These are phyloP conservation scores for Nomada lathburiana DNA, from an alignment of 2,888 invertebrate genomes.

Conservation along the genomic window DNA sequence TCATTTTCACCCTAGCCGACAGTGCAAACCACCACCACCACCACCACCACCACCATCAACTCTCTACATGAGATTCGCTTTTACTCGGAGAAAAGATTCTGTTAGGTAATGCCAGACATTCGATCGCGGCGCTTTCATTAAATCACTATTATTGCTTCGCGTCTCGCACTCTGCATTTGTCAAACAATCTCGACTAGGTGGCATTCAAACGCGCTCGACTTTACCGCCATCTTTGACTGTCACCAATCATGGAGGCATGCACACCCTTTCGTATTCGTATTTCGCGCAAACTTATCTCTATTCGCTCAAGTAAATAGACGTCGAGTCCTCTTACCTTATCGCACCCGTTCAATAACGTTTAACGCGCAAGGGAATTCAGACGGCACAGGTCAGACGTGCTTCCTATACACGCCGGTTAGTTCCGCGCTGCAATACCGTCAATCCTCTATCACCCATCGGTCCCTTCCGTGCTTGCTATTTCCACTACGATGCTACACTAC, in stretches of 20 bases:
- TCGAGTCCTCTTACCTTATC: slow-evolving; percentile 34
- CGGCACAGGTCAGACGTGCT: neutral
- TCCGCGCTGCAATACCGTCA: slow-evolving; percentile 29
- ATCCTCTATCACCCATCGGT: slow-evolving; percentile 13
- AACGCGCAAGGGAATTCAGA: neutral
- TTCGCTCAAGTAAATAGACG: too few relatives aligned
- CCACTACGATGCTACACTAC: slow-evolving; percentile 4
- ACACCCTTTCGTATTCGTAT: neutral
- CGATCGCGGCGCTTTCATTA: slow-evolving; percentile 58
- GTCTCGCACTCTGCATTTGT: slow-evolving; percentile 9
- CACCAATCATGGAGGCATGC: slow-evolving; percentile 17
- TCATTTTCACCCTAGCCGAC: slow-evolving; percentile 58
- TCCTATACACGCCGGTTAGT: slow-evolving; percentile 30
- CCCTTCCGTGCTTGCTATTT: slow-evolving; percentile 1
- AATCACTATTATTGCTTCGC: slow-evolving; percentile 38
- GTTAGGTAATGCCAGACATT: slow-evolving; percentile 62
- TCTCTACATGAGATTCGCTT: slow-evolving; percentile 56
- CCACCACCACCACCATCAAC: slow-evolving; percentile 16
- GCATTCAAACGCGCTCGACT: slow-evolving; percentile 25
- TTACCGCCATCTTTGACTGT: slow-evolving; percentile 43
- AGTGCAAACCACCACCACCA: slow-evolving; percentile 25
- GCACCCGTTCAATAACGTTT: neutral
- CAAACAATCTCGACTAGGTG: slow-evolving; percentile 25
- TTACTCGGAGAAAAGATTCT: slow-evolving; percentile 60
- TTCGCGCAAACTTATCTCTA: neutral